Evolutionary conservation across 2,888 invertebrate species (phyloP).

Genomic region (Ptilodon capucinus): DNA sequence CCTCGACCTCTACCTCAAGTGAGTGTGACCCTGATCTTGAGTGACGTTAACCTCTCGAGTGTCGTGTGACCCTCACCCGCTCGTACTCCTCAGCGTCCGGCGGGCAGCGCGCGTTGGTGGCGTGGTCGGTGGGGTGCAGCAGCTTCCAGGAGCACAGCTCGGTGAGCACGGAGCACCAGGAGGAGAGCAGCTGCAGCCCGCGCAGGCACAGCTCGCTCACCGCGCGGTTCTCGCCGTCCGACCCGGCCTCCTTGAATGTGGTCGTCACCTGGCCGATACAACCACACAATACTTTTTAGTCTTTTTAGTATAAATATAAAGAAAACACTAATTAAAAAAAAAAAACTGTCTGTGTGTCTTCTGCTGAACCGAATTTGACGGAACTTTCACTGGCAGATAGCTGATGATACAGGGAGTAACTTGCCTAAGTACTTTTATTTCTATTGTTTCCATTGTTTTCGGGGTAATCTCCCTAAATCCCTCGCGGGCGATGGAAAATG

Average conservation of each 20-base stretch:
- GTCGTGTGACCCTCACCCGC: slow-evolving; percentile 85
- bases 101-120: slow-evolving; percentile 97
- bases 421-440: too few species aligned
- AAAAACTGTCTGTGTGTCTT: too few species aligned
- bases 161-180: slow-evolving; percentile 98
- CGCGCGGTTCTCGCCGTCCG: slow-evolving; percentile 95
- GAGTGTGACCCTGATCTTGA: not conserved
- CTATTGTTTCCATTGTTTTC: too few species aligned
- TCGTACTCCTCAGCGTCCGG: slow-evolving; percentile 99
- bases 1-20: not conserved
- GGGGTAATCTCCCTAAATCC: too few species aligned
- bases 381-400: too few species aligned
- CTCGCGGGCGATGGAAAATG: too few species aligned
- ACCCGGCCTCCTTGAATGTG: slow-evolving; percentile 95
- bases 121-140: slow-evolving; percentile 98
- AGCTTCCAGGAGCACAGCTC: slow-evolving; percentile 99
- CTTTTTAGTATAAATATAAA: too few species aligned
- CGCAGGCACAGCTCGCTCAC: slow-evolving; percentile 95
- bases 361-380: too few species aligned
- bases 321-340: too few species aligned
- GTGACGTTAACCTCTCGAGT: too few species aligned
- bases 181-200: slow-evolving; percentile 95
- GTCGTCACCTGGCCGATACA: slow-evolving; percentile 87
- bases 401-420: too few species aligned
- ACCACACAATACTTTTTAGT: too few species aligned